Conservation (phyloP, 2,797 vertebrate species). For the Zalophus californianus region DNA sequence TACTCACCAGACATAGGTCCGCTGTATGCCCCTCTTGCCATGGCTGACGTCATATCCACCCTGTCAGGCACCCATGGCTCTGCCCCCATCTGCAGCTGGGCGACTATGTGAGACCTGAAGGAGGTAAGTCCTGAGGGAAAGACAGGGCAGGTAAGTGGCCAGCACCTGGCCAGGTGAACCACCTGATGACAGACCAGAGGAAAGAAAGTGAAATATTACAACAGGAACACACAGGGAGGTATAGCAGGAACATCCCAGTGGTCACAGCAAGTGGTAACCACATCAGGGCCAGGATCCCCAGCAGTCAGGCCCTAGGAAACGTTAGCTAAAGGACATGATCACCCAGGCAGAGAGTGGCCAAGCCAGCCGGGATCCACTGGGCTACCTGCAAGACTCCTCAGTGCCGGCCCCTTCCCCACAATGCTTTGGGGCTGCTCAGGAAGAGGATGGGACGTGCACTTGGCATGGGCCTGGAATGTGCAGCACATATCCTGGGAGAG, state of each 20-base stretch:
- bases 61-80: constrained; percentile 60
- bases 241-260: background rate
- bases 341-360: background rate
- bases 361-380: rapidly evolving
- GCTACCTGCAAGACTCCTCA: background rate
- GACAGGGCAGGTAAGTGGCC: background rate
- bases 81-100: constrained; percentile 34
- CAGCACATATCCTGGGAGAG: background rate
- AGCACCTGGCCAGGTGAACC: background rate
- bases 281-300: background rate
- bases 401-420: background rate
- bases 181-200: background rate
- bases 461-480: background rate
- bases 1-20: constrained; percentile 49
- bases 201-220: background rate
- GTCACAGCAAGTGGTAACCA: background rate
- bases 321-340: background rate
- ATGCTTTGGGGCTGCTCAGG: background rate
- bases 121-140: constrained; percentile 56
- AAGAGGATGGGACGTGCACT: background rate
- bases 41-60: constrained; percentile 35
- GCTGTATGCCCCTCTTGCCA: constrained; percentile 3
- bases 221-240: background rate
- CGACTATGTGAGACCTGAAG: constrained; percentile 29
- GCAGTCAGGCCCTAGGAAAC: background rate